Evolutionary conservation across 2,113 vertebrate genomes (phyloP), one percentile per base, ranked within the genome.

Genomic region (Brachyistius frenatus): DNA sequence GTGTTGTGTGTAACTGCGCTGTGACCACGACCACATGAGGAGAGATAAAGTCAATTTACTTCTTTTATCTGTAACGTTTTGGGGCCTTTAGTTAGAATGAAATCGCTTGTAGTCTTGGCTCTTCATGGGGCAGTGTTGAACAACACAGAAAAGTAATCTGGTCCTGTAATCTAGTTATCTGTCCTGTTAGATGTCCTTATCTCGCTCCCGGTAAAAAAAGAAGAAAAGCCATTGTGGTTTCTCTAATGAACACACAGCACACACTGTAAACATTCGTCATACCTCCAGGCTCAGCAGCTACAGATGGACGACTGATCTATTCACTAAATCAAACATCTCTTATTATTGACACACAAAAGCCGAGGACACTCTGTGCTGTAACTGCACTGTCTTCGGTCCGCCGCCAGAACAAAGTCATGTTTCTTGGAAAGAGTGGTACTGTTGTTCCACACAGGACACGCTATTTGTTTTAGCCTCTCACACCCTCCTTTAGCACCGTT

Each of bases 381-480:
- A 65, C 66, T 8, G 36, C 55, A 41, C 61, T 31, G 72, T 66
- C 53, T 62, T 55, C 35, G 47, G 61, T 30, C 35, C 70, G 62
- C 75, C 57, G 33, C 50, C 55, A 61, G 66, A 80, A 71, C 81
- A 80, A 79, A 78, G 65, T 44, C 44, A 4, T 11, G 10, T 9
- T 54, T 36, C 58, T 56, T 9, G 4, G 15, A 8, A 61, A 16
- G 49, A 68, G 64, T 5, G 41, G 23, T 23, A 23, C 23, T 64
- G 69, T 78, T 73, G 77, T 44, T 67, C 57, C 13, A 35, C 66
- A 14, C 84, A 65, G 84, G 83, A 66, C 72, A 31, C 9, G 57
- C 47, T 74, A 62, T 89, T 90, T 90, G 86, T 88, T 89, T 79
- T 77, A 73, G 75, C 73, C 81, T 55, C 78, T 84, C 74, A 30